These are phyloP conservation scores for Peromyscus aztecus DNA, from an alignment of 2,797 vertebrate genomes.

Conservation along the genomic window DNA sequence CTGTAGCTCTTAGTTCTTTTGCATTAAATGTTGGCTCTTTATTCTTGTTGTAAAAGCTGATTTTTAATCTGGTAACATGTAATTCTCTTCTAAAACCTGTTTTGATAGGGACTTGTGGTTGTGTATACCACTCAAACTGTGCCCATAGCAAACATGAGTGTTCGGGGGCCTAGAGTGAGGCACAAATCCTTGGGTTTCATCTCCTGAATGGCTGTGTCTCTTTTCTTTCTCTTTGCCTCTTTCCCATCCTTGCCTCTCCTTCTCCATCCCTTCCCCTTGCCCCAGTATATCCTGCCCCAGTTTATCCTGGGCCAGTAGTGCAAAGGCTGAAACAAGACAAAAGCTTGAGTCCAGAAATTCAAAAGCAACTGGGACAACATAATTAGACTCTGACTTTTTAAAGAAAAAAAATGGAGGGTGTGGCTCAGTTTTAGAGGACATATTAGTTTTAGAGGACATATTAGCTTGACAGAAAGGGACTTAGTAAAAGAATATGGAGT, in stretches of 20 bases:
- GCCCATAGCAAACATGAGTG: not conserved
- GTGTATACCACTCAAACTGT: not conserved
- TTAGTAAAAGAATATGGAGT: not conserved
- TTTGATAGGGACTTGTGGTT: not conserved
- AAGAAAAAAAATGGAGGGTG: too few relatives aligned
- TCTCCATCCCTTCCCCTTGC: too few relatives aligned
- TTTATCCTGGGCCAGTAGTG: not conserved
- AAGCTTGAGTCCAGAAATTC: not conserved
- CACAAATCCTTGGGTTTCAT: not conserved
- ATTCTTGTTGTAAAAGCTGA: slow-evolving; percentile 54
- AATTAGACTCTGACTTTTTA: not conserved
- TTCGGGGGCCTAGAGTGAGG: not conserved
- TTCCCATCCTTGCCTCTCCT: not conserved
- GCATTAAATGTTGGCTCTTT: not conserved
- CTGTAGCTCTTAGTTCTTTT: not conserved
- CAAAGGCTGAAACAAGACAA: not conserved
- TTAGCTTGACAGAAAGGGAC: not conserved
- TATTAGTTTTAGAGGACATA: not conserved
- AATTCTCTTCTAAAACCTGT: not conserved
- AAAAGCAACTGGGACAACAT: not conserved
- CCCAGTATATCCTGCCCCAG: too few relatives aligned
- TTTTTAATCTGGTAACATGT: slow-evolving; percentile 28
- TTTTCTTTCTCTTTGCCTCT: not conserved
- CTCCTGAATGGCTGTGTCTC: not conserved
- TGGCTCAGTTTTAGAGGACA: not conserved